Evolutionary conservation across 2,888 invertebrate genomes (phyloP).

Genomic region (Muscina levida): DNA sequence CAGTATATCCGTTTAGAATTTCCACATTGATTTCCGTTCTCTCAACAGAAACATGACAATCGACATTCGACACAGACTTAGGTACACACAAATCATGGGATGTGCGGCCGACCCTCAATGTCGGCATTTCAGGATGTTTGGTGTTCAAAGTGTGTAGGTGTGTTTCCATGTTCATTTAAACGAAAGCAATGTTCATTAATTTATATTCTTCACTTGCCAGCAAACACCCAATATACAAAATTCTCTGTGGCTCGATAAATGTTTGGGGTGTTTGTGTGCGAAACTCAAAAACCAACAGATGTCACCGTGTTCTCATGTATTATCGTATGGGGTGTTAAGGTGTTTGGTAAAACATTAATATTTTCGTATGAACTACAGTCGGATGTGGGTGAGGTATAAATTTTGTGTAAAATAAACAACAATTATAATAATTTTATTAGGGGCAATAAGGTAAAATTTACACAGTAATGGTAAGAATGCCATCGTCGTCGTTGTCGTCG

Average conservation of each 20-base stretch:
- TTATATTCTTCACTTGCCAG: conserved; percentile 18
- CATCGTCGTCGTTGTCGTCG: not conserved
- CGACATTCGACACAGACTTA: conserved; percentile 28
- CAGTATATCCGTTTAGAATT: conserved; percentile 46
- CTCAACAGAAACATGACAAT: conserved; percentile 26
- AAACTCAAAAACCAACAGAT: conserved; percentile 21
- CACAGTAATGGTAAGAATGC: not conserved
- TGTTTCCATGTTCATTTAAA: not conserved
- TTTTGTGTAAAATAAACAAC: conserved; percentile 31
- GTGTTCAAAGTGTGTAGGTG: not conserved
- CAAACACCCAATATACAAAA: conserved; percentile 7
- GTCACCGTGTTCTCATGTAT: not conserved
- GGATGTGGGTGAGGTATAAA: not conserved
- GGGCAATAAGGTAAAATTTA: conserved; percentile 29
- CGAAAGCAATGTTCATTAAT: conserved; percentile 43
- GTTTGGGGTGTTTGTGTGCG: not conserved
- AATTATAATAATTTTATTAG: conserved; percentile 39
- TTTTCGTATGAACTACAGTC: no score
- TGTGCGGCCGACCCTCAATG: not conserved
- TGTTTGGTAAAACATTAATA: no score
- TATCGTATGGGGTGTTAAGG: conserved; percentile 8
- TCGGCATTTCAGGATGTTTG: no score
- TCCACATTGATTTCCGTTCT: conserved; percentile 39
- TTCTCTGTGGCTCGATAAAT: not conserved
- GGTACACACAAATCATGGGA: conserved; percentile 10